Evolutionary conservation across 2,113 vertebrate genomes (phyloP).

Genomic region (Platichthys stellatus): DNA sequence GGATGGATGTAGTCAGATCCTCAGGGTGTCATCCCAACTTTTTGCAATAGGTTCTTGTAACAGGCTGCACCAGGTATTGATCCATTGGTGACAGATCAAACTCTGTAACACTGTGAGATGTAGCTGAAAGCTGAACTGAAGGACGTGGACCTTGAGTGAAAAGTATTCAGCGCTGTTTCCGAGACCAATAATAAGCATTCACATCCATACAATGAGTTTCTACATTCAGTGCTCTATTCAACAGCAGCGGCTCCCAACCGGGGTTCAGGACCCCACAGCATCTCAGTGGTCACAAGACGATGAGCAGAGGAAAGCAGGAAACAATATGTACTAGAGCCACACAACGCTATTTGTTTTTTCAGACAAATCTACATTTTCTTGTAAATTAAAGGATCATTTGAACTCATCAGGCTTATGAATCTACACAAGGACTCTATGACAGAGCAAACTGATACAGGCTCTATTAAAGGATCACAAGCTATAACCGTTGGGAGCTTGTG

Average conservation of each 20-base stretch:
- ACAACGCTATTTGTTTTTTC: neutral
- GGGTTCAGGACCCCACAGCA: neutral
- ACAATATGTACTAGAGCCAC: neutral
- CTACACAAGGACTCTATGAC: no score
- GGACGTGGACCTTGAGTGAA: neutral
- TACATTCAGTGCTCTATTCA: neutral
- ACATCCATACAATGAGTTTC: neutral
- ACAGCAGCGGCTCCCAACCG: neutral
- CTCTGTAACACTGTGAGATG: neutral
- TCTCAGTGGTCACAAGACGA: neutral
- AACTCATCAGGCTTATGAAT: no score
- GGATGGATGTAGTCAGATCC: neutral
- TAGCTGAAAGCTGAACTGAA: neutral
- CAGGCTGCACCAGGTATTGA: neutral
- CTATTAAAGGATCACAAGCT: neutral
- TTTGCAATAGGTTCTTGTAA: neutral
- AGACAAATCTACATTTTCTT: neutral
- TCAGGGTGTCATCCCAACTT: neutral
- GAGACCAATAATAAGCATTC: neutral
- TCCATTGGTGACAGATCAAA: neutral
- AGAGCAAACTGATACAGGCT: neutral
- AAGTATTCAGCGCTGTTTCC: neutral
- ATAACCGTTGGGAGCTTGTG: neutral
- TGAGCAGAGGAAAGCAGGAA: neutral
- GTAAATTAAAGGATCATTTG: neutral